These are phyloP conservation scores for Heliconius erato DNA, from an alignment of 2,888 invertebrate genomes.

Conservation along the genomic window DNA sequence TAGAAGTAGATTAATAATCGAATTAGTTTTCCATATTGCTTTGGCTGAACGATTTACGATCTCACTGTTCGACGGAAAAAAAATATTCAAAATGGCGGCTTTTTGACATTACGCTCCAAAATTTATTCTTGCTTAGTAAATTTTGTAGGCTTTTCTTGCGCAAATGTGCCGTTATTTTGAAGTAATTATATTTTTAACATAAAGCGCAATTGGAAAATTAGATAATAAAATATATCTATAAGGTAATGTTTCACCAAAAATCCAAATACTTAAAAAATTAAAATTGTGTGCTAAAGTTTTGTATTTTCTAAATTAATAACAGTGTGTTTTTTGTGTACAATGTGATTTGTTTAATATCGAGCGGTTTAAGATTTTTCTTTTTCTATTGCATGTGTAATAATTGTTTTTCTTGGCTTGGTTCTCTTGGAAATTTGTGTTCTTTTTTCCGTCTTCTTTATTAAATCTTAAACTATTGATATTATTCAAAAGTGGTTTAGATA, in stretches of 20 bases:
- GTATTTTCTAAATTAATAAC: conserved; percentile 21
- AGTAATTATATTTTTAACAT: not conserved
- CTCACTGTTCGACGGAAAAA: not conserved
- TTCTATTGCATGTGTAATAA: conserved; percentile 7
- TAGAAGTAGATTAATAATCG: conserved; percentile 39
- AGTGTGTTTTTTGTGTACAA: conserved; percentile 10
- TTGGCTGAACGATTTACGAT: conserved; percentile 7
- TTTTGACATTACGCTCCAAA: not conserved
- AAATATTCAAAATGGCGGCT: conserved; percentile 23
- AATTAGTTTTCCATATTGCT: conserved; percentile 56
- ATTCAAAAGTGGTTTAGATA: conserved; percentile 9
- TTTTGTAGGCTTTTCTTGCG: not conserved
- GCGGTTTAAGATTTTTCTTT: not conserved
- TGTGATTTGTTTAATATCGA: conserved; percentile 7
- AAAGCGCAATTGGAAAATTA: conserved; percentile 18
- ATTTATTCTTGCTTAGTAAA: not conserved
- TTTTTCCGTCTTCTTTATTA: not conserved
- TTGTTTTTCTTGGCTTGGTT: not conserved
- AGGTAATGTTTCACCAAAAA: not conserved
- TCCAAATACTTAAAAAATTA: conserved; percentile 16
- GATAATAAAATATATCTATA: not conserved
- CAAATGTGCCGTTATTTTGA: conserved; percentile 1
- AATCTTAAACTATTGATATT: conserved; percentile 11
- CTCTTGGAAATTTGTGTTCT: not conserved
- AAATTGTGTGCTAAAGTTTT: not conserved